phyloP scores from a whole-genome alignment of 2,797 vertebrate species.

The Aldrovandia affinis region DNA sequence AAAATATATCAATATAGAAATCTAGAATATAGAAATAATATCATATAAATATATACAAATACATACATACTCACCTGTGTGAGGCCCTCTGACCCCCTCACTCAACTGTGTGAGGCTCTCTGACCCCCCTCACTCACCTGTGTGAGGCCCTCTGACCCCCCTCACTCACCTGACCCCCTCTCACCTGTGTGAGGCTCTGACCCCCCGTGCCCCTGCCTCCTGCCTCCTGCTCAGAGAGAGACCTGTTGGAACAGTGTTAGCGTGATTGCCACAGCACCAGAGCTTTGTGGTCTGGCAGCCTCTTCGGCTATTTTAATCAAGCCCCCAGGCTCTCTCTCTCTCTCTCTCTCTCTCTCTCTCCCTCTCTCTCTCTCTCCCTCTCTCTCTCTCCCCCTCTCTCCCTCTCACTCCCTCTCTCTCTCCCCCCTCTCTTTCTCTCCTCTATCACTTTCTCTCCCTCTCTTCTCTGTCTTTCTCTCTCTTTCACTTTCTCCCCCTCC shows the following conservation, averaged over 20 bases:
- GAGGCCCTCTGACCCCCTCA: no score
- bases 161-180: no score
- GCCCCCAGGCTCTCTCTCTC: slow-evolving; percentile 18
- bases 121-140: no score
- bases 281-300: slow-evolving; percentile 32
- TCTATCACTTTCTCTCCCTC: not conserved
- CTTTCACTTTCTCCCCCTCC: slow-evolving; percentile 5
- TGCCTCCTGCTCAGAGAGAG: slow-evolving; percentile 6
- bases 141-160: no score
- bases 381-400: not conserved
- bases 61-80: no score
- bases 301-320: slow-evolving; percentile 33
- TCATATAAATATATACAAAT: no score
- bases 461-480: not conserved
- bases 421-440: slow-evolving; percentile 9
- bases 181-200: slow-evolving; percentile 9
- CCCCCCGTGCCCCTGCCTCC: not conserved
- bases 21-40: not conserved
- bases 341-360: not conserved
- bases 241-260: slow-evolving; percentile 39
- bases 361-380: not conserved
- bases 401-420: not conserved
- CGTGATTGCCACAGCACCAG: slow-evolving; percentile 25
- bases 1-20: no score
- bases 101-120: no score